Percentiles rank a stretch among this genome's conserved stretches.
These are phyloP conservation scores for Iselma pallidipennis DNA, from an alignment of 2,888 invertebrate species.

Conservation along the genomic window DNA sequence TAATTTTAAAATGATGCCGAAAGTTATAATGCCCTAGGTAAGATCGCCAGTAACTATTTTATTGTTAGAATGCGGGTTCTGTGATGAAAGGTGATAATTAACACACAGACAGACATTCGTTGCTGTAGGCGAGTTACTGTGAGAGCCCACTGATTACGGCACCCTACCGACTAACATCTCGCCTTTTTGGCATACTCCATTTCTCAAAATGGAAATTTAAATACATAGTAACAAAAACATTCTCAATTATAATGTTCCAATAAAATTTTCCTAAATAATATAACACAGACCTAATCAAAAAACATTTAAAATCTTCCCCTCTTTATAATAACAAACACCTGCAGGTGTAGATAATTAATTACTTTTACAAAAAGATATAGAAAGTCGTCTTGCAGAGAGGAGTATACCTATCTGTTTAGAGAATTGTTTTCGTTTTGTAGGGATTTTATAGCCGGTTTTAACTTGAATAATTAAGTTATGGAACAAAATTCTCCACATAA, in stretches of 20 bases:
- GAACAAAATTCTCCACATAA: neutral
- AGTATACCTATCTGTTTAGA: too few relatives aligned
- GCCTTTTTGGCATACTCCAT: constrained; percentile 32
- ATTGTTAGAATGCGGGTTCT: constrained; percentile 29
- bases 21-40: constrained; percentile 19
- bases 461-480: constrained; percentile 5
- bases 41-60: constrained; percentile 30
- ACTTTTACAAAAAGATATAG: neutral
- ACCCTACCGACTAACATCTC: constrained; percentile 31
- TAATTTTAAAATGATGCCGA: constrained; percentile 25
- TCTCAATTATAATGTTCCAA: neutral
- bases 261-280: neutral
- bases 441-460: neutral
- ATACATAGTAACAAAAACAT: constrained; percentile 9
- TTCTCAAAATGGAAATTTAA: constrained; percentile 31
- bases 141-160: constrained; percentile 33
- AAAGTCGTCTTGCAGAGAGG: neutral
- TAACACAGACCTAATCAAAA: neutral
- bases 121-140: constrained; percentile 28
- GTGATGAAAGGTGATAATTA: constrained; percentile 39
- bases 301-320: neutral
- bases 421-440: neutral
- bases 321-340: neutral
- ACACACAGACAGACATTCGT: constrained; percentile 24
- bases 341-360: constrained; percentile 3